Percentiles rank a stretch among this genome's conserved stretches.
Conservation (phyloP, 2,113 vertebrate species). For the Thalassoma bifasciatum region DNA sequence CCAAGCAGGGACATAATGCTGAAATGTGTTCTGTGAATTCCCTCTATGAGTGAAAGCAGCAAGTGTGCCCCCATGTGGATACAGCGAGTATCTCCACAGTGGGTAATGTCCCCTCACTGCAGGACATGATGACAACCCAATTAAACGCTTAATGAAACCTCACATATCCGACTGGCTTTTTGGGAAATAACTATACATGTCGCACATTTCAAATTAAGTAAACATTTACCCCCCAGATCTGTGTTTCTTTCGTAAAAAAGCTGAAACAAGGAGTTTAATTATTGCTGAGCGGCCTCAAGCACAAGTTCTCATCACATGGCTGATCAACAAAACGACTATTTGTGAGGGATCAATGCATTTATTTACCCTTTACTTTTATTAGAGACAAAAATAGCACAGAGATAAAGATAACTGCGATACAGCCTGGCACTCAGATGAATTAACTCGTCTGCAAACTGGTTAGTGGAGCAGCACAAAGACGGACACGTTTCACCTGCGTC, state of each 20-base stretch:
- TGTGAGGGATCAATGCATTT: constrained; percentile 15
- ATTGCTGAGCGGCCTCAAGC: constrained; percentile 13
- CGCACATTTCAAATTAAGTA: constrained; percentile 24
- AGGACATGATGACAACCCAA: constrained; percentile 60
- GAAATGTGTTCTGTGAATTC: constrained; percentile 38
- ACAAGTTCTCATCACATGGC: constrained; percentile 1
- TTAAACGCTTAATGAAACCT: constrained; percentile 73
- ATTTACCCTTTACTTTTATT: neutral
- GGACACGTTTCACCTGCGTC: constrained; percentile 20
- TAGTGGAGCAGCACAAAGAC: neutral
- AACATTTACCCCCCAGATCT: neutral
- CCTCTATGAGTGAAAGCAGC: constrained; percentile 33
- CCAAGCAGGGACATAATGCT: constrained; percentile 15
- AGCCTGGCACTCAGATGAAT: neutral
- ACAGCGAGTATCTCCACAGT: constrained; percentile 56
- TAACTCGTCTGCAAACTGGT: neutral
- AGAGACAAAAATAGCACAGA: constrained; percentile 22
- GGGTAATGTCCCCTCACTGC: constrained; percentile 51
- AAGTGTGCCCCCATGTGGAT: constrained; percentile 82
- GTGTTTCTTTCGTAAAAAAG: neutral
- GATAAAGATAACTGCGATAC: neutral
- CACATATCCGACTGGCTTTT: constrained; percentile 43
- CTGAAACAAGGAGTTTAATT: constrained; percentile 13
- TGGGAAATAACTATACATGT: constrained; percentile 32
- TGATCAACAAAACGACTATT: constrained; percentile 27